These are phyloP conservation scores for Nerophis lumbriciformis DNA, from an alignment of 2,113 vertebrate species.

Conservation along the genomic window DNA sequence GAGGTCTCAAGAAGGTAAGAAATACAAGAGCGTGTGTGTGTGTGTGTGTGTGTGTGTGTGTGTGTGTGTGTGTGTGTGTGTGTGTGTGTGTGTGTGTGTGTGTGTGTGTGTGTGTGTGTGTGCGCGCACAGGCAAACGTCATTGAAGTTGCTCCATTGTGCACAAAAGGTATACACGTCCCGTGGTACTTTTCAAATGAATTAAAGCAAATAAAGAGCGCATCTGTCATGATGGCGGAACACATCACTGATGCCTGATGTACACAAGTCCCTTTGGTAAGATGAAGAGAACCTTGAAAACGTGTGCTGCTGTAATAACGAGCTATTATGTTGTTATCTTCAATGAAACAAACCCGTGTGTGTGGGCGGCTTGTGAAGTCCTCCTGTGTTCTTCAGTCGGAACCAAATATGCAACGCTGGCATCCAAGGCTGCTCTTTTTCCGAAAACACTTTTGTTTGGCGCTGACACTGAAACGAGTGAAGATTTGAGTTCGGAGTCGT, in stretches of 20 bases:
- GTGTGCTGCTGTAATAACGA: not conserved
- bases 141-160: too few species aligned
- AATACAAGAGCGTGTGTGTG: too few species aligned
- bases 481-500: too few species aligned
- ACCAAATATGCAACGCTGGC: not conserved
- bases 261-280: not conserved
- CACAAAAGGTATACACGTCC: too few species aligned
- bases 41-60: too few species aligned
- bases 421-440: slow-evolving; percentile 2
- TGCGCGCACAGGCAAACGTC: too few species aligned
- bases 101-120: too few species aligned
- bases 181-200: not conserved
- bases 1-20: too few species aligned
- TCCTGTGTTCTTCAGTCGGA: not conserved
- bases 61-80: too few species aligned
- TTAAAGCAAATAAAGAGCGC: not conserved
- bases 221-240: too few species aligned
- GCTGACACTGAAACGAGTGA: not conserved
- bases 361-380: not conserved
- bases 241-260: too few species aligned
- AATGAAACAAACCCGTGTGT: not conserved
- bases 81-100: too few species aligned
- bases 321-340: not conserved
- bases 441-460: not conserved
- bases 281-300: not conserved